Conservation (phyloP, 2,888 invertebrate species). For the Tridacna gigas region DNA sequence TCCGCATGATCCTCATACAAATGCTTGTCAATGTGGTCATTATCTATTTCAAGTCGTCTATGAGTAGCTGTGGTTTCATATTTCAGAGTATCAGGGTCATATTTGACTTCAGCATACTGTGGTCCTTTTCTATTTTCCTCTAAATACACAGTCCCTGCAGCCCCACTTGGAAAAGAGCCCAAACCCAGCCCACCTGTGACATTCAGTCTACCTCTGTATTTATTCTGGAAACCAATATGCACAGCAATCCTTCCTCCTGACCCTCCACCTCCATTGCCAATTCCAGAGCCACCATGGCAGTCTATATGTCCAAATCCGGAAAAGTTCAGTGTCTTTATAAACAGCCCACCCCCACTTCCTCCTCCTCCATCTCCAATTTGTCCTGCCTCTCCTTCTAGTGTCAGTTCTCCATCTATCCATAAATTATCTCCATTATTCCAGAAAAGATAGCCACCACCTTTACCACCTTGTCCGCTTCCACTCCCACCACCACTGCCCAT, state of each 20-base stretch:
- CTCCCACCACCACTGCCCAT: constrained; percentile 77
- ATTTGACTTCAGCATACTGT: constrained; percentile 78
- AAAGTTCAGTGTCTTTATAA: constrained; percentile 74
- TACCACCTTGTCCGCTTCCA: constrained; percentile 71
- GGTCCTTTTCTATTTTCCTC: constrained; percentile 77
- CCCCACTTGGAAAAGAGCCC: constrained; percentile 70
- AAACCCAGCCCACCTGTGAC: constrained; percentile 71
- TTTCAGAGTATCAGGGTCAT: constrained; percentile 60
- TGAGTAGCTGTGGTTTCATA: constrained; percentile 63
- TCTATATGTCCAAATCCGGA: constrained; percentile 76
- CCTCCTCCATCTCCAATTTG: constrained; percentile 70
- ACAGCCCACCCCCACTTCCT: constrained; percentile 74
- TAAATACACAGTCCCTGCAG: constrained; percentile 77
- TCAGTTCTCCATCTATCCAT: constrained; percentile 73
- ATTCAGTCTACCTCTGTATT: constrained; percentile 69
- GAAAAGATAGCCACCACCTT: constrained; percentile 74
- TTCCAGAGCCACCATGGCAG: constrained; percentile 72
- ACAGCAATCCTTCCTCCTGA: constrained; percentile 74
- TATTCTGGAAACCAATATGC: constrained; percentile 70
- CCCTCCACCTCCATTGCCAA: constrained; percentile 69
- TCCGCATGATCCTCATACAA: constrained; percentile 71
- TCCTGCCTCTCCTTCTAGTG: constrained; percentile 71
- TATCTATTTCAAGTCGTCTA: constrained; percentile 72
- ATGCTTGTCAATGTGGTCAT: constrained; percentile 71
- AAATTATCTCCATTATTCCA: constrained; percentile 72